These are phyloP conservation scores for Coenobita brevimanus DNA, from an alignment of 1,140 invertebrate species.

Conservation along the genomic window DNA sequence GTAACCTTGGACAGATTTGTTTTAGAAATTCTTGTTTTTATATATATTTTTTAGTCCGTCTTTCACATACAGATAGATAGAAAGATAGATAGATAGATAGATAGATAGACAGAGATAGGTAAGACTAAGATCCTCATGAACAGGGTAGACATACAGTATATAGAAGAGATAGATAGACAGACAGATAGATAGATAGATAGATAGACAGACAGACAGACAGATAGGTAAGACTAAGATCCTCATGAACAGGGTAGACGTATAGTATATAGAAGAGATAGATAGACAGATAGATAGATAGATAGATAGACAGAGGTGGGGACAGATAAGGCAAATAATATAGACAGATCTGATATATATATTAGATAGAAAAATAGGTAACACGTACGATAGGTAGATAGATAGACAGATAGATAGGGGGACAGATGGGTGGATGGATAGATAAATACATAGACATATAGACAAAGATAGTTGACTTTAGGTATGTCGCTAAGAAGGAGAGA, in stretches of 20 bases:
- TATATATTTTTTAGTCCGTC: too few species aligned
- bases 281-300: neutral
- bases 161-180: neutral
- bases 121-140: too few species aligned
- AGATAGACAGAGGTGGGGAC: neutral
- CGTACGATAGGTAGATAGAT: neutral
- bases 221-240: too few species aligned
- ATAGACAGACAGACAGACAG: neutral
- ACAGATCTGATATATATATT: too few species aligned
- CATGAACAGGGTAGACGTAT: neutral
- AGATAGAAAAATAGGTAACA: constrained; percentile 9
- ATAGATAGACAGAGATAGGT: constrained; percentile 2
- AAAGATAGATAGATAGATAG: constrained; percentile 9
- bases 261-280: neutral
- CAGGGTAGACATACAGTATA: neutral
- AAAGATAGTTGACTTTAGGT: too few species aligned
- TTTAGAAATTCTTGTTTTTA: too few species aligned
- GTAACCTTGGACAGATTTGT: too few species aligned
- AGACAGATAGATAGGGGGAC: neutral
- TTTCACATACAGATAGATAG: neutral
- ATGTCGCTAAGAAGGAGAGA: too few species aligned
- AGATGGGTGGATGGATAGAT: neutral
- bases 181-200: constrained; percentile 1
- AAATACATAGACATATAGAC: too few species aligned
- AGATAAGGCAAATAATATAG: too few species aligned